phyloP scores from a whole-genome alignment of 2,113 vertebrate genomes.

The Campylorhamphus procurvoides region DNA sequence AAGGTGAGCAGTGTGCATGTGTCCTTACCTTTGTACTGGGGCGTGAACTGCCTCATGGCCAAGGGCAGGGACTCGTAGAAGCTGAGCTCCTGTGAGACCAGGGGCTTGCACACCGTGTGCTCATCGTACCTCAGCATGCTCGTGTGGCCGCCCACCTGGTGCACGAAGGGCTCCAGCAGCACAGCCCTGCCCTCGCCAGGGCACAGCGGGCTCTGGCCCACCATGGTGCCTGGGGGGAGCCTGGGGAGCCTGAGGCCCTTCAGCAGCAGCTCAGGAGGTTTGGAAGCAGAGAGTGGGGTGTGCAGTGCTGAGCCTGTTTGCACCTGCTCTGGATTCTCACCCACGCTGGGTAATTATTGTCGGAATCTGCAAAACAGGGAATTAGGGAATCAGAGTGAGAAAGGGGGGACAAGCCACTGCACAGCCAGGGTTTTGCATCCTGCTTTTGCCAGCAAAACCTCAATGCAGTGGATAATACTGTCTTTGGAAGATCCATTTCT shows the following conservation, averaged over 20 bases:
- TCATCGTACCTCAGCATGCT: conserved; percentile 78
- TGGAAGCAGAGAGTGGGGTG: fast-evolving
- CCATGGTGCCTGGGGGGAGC: conserved; percentile 49
- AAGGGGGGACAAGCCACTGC: neutral
- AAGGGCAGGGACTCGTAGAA: conserved; percentile 78
- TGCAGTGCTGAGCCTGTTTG: fast-evolving
- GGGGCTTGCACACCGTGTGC: conserved; percentile 78
- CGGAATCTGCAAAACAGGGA: neutral
- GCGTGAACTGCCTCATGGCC: conserved; percentile 78
- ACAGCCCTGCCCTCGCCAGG: neutral
- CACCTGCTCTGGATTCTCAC: neutral
- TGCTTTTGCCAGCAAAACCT: neutral
- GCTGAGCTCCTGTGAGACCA: conserved; percentile 73
- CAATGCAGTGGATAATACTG: fast-evolving
- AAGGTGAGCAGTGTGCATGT: neutral
- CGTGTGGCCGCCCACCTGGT: conserved; percentile 80
- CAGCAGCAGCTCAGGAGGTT: fast-evolving
- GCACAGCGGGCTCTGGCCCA: conserved; percentile 58
- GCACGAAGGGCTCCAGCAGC: conserved; percentile 77
- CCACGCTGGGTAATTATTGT: fast-evolving
- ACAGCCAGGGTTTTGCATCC: neutral
- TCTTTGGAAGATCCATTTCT: neutral
- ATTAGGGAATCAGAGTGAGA: neutral
- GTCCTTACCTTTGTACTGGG: conserved; percentile 79
- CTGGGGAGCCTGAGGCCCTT: fast-evolving